These are phyloP conservation scores for Tinea pellionella DNA, from an alignment of 2,888 invertebrate genomes.

Conservation along the genomic window DNA sequence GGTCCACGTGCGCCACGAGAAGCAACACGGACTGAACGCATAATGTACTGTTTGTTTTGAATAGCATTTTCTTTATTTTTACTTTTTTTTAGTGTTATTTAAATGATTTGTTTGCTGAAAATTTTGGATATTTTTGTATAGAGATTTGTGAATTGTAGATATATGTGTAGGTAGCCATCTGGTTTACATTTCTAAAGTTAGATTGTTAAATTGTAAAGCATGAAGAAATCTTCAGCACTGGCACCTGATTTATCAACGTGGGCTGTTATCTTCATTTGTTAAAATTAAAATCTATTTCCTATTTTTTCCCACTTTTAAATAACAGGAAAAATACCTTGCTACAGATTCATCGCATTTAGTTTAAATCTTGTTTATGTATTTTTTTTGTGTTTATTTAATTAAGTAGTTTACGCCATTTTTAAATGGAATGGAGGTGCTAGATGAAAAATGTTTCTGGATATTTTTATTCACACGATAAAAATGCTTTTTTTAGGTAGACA, in stretches of 20 bases:
- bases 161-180: conserved; percentile 49
- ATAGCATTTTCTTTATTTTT: background rate
- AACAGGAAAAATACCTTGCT: background rate
- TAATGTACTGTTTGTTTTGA: background rate
- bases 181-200: conserved; percentile 68
- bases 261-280: background rate
- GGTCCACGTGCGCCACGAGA: background rate
- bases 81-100: background rate
- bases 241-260: background rate
- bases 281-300: background rate
- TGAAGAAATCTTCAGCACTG: conserved; percentile 42
- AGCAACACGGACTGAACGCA: background rate
- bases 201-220: conserved; percentile 66
- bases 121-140: conserved; percentile 23
- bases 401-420: no score
- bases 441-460: no score
- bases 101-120: background rate
- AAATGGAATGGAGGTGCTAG: no score
- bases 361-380: background rate
- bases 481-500: no score
- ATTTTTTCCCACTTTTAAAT: background rate
- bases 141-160: conserved; percentile 36
- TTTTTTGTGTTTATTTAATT: background rate
- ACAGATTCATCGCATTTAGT: background rate
- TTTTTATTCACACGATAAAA: no score